A percentile compares a stretch with the other conserved stretches of the same genome.
These are phyloP conservation scores for Trichoplax adhaerens DNA, from an alignment of 37 sponge, comb jelly and placozoan genomes.

Conservation along the genomic window DNA sequence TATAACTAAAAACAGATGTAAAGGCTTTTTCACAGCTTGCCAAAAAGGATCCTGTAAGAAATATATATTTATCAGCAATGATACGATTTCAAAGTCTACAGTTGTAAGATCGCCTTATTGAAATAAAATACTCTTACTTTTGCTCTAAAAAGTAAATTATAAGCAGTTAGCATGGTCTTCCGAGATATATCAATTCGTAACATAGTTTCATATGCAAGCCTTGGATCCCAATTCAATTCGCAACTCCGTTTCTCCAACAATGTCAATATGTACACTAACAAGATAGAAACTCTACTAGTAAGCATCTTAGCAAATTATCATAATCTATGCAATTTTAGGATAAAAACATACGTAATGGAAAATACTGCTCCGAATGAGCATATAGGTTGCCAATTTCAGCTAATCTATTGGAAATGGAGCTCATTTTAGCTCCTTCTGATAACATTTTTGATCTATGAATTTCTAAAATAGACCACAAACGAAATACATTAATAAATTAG, in stretches of 20 bases:
- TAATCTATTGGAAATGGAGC: slow-evolving; percentile 22
- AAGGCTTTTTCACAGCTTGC: slow-evolving; percentile 12
- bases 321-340: not conserved
- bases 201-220: slow-evolving; percentile 20
- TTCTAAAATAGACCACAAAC: not conserved
- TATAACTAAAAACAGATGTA: slow-evolving; percentile 29
- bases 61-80: slow-evolving; percentile 1
- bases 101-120: no score
- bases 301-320: not conserved
- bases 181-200: slow-evolving; percentile 39
- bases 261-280: slow-evolving; percentile 25
- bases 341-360: slow-evolving; percentile 31
- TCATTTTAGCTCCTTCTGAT: slow-evolving; percentile 15
- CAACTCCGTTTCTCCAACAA: slow-evolving; percentile 52
- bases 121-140: slow-evolving; percentile 18
- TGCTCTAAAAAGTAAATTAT: slow-evolving; percentile 46
- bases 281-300: not conserved
- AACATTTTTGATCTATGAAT: not conserved
- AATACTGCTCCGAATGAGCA: slow-evolving; percentile 47
- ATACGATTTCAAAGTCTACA: not conserved
- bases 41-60: slow-evolving; percentile 30
- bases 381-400: slow-evolving; percentile 41
- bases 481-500: not conserved
- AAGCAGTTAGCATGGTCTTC: slow-evolving; percentile 29
- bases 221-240: slow-evolving; percentile 24